Base-by-base conservation (phyloP, 2,797 vertebrate species). In the Sebastes iracundus region DNA sequence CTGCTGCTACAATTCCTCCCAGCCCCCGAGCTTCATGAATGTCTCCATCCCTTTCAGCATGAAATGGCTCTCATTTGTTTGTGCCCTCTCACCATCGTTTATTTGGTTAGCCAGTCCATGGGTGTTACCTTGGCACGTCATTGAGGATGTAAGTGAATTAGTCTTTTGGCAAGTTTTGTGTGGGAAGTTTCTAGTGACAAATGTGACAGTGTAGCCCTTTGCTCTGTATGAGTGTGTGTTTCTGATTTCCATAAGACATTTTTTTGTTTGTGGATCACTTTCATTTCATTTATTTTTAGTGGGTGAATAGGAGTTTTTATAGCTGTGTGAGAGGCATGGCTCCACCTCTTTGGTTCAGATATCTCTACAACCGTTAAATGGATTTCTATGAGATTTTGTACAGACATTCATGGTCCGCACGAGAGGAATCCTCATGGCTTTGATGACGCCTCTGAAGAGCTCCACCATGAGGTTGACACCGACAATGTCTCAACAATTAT, bases 51-150 rank as follows among this genome's bases (percentile, higher is more conserved):
- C 52, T 63, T 74, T 66, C 58, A 23, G 20, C 80, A 32, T 33
- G 75, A 85, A 74, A 70, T 18, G 46, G 22, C 72, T 71, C 81
- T 90, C 78, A 87, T 90, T 90, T 90, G 84, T 90, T 89, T 89
- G 77, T 79, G 77, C 68, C 75, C 75, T 79, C 56, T 82, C 64
- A 2, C 75, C 63, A 16, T 85, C 49, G 38, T 64, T 88, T 87
- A 91, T 87, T 90, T 72, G 69, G 84, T 92, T 84, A 86, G 82
- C 42, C 30, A 20, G 81, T 90, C 90, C 78, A 61, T 56, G 77
- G 77, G 72, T 83, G 77, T 84, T 83, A 81, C 69, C 66, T 83
- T 89, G 82, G 80, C 84, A 64, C 75, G 81, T 75, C 73, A 52
- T 72, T 49, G 71, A 73, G 33, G 67, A 62, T 49, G n/a, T 67